Evolutionary conservation across 2,888 invertebrate genomes (phyloP).

Genomic region (Halictus quadricinctus): DNA sequence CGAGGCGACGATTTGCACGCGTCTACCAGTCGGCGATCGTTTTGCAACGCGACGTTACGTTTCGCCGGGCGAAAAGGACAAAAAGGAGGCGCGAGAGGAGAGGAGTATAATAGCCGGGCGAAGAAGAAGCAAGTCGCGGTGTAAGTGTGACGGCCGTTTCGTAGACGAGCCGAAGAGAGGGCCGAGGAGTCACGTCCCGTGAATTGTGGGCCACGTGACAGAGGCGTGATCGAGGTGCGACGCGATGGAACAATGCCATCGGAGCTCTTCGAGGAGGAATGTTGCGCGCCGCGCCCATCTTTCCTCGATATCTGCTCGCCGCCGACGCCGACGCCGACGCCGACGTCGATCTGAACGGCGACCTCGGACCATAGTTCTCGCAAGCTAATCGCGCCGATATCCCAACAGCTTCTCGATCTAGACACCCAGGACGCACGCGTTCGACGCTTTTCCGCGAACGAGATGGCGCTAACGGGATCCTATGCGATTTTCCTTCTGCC

Average conservation of each 20-base stretch:
- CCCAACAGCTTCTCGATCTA: slow-evolving; percentile 28
- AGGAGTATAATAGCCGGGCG: slow-evolving; percentile 10
- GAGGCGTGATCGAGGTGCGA: slow-evolving; percentile 82
- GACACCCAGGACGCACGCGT: slow-evolving; percentile 25
- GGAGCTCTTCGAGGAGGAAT: slow-evolving; percentile 81
- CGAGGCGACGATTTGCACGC: slow-evolving; percentile 13
- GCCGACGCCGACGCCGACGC: slow-evolving; percentile 10
- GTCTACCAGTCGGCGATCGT: neutral
- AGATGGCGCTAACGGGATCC: slow-evolving; percentile 58
- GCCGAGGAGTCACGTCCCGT: slow-evolving; percentile 80
- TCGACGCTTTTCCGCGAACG: slow-evolving; percentile 52
- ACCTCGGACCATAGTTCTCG: slow-evolving; percentile 1
- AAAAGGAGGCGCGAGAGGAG: slow-evolving; percentile 32
- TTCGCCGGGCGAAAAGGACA: slow-evolving; percentile 15
- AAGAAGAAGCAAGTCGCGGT: slow-evolving; percentile 15
- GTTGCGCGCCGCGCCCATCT: slow-evolving; percentile 81
- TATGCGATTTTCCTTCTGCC: slow-evolving; percentile 25
- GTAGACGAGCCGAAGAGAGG: slow-evolving; percentile 56
- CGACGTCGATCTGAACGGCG: neutral
- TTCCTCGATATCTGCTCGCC: slow-evolving; percentile 64
- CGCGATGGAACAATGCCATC: slow-evolving; percentile 82
- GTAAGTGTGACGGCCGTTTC: slow-evolving; percentile 55
- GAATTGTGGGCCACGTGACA: slow-evolving; percentile 82
- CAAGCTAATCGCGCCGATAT: slow-evolving; percentile 40
- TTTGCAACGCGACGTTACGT: slow-evolving; percentile 27